Conservation (phyloP, 2,113 vertebrate species). For the Capreolus pygargus region DNA sequence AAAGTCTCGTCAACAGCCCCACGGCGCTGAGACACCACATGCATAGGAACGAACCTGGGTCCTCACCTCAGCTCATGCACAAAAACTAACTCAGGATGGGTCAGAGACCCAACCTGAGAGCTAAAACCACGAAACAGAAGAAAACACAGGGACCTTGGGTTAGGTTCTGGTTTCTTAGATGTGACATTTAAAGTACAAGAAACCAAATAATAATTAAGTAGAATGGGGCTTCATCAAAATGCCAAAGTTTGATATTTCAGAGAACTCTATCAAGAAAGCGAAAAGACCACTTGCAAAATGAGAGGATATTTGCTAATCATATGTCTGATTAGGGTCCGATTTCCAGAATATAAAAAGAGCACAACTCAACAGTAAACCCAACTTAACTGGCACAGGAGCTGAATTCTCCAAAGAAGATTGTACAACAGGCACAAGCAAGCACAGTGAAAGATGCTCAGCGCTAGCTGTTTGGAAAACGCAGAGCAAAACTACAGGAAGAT, state of each 20-base stretch:
- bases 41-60: not conserved
- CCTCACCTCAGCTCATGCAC: not conserved
- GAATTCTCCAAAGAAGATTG: not conserved
- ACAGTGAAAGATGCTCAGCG: not conserved
- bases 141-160: not conserved
- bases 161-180: not conserved
- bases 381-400: not conserved
- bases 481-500: not conserved
- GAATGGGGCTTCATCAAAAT: not conserved
- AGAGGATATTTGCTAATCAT: not conserved
- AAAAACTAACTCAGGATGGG: not conserved
- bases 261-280: not conserved
- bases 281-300: not conserved
- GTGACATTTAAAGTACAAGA: not conserved
- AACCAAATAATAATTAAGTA: not conserved
- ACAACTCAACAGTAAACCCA: not conserved
- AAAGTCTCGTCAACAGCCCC: too few species aligned
- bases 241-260: not conserved
- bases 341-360: not conserved
- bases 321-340: not conserved
- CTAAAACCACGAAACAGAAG: not conserved
- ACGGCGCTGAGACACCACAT: not conserved
- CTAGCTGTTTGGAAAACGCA: not conserved
- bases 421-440: not conserved
- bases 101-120: not conserved